A percentile compares a stretch with the other conserved stretches of the same genome.
These are phyloP conservation scores for Limanda limanda DNA, from an alignment of 2,113 vertebrate species.

Conservation along the genomic window DNA sequence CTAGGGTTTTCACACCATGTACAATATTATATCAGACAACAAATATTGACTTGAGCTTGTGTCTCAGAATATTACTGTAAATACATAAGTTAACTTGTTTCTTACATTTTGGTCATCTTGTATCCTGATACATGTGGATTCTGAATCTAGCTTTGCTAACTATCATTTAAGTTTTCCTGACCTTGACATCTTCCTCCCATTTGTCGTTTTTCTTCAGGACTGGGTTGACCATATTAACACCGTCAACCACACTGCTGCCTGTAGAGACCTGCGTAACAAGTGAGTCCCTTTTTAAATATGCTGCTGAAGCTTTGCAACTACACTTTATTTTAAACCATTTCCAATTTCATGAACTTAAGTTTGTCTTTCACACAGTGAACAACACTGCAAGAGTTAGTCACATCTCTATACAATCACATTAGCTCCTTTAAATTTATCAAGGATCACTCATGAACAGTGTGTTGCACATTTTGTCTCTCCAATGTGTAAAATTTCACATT, in stretches of 20 bases:
- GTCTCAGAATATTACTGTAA: background rate
- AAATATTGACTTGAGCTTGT: background rate
- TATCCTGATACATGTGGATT: background rate
- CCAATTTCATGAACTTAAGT: too few species aligned
- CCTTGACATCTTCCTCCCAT: background rate
- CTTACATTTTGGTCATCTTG: background rate
- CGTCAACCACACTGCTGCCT: conserved; percentile 88
- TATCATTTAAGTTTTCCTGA: background rate
- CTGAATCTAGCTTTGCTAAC: conserved; percentile 4
- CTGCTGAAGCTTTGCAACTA: background rate
- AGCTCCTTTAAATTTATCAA: too few species aligned
- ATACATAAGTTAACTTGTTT: background rate
- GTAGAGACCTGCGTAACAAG: conserved; percentile 89
- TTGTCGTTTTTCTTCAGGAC: conserved; percentile 81
- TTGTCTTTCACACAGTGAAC: too few species aligned
- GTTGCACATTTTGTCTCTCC: too few species aligned
- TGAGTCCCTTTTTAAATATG: conserved; percentile 75
- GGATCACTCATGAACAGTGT: too few species aligned
- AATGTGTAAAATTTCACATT: too few species aligned
- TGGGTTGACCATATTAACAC: conserved; percentile 92
- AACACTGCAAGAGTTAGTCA: too few species aligned
- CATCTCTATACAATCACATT: too few species aligned
- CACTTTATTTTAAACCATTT: background rate
- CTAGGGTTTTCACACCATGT: background rate
- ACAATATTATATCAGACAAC: background rate